These are phyloP conservation scores for Echiichthys vipera DNA, from an alignment of 2,797 vertebrate genomes.

Conservation along the genomic window DNA sequence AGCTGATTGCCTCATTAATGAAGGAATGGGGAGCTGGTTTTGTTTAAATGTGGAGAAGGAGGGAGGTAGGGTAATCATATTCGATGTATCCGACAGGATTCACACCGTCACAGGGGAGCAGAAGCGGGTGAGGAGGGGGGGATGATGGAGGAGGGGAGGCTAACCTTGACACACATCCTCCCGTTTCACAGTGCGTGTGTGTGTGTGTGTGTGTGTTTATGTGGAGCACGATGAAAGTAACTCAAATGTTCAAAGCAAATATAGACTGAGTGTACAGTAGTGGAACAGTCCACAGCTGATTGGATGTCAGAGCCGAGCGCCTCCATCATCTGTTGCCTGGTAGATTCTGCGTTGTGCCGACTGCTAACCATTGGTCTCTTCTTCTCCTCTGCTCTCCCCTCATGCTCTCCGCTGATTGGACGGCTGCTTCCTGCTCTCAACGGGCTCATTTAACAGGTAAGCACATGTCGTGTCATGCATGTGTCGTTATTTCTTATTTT, in stretches of 20 bases:
- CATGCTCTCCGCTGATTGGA: conserved; percentile 63
- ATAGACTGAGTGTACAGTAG: conserved; percentile 4
- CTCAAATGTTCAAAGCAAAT: too few species aligned
- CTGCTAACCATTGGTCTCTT: conserved; percentile 45
- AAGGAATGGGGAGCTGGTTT: conserved; percentile 48
- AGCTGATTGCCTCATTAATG: conserved; percentile 52
- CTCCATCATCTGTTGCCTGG: conserved; percentile 65
- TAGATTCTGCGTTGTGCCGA: conserved; percentile 41
- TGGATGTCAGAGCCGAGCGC: not conserved
- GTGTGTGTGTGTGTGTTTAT: conserved; percentile 8
- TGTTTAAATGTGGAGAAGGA: conserved; percentile 38
- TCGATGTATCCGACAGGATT: conserved; percentile 41
- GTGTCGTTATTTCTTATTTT: not conserved
- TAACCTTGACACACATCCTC: conserved; percentile 77
- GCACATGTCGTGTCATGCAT: not conserved
- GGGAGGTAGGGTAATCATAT: conserved; percentile 17
- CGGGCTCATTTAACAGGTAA: conserved; percentile 43
- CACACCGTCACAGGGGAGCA: conserved; percentile 35
- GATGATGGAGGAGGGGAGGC: conserved; percentile 27
- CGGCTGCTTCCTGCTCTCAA: conserved; percentile 13
- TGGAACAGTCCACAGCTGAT: conserved; percentile 3
- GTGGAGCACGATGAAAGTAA: conserved; percentile 5
- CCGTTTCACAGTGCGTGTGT: not conserved
- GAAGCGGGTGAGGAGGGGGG: not conserved
- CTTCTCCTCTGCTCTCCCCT: conserved; percentile 46